Percentiles rank a stretch among this genome's conserved stretches.
Evolutionary conservation across 2,797 vertebrate species (phyloP).

Genomic region (Lutjanus argentimaculatus): DNA sequence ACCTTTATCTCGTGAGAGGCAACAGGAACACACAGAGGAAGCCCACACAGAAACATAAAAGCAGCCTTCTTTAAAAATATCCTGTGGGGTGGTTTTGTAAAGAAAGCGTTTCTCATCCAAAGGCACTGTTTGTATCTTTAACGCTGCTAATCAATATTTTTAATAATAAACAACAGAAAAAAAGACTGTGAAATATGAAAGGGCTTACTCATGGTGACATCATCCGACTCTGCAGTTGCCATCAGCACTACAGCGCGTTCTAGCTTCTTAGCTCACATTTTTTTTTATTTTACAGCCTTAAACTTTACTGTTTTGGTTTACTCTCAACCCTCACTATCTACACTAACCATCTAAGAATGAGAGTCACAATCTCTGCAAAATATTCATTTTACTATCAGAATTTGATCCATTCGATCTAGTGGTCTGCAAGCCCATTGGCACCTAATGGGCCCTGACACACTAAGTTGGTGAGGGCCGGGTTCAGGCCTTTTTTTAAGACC

Average conservation of each 20-base stretch:
- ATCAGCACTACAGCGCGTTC: neutral
- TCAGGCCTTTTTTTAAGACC: no score
- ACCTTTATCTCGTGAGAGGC: neutral
- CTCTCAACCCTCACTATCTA: no score
- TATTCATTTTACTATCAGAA: no score
- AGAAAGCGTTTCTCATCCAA: no score
- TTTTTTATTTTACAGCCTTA: neutral
- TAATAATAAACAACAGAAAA: neutral
- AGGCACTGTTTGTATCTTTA: neutral
- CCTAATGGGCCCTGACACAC: no score
- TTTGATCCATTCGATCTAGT: no score
- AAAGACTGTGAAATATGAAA: neutral
- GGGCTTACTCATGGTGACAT: neutral
- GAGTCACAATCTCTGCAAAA: no score
- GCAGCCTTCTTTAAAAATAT: neutral
- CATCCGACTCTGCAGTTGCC: neutral
- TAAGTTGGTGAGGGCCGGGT: no score
- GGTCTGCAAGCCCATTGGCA: no score
- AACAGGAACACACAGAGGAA: neutral
- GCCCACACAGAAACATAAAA: neutral
- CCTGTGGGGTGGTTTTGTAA: neutral
- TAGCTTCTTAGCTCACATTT: neutral
- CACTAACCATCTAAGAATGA: no score
- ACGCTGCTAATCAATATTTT: neutral
- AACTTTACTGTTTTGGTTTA: neutral